Base-by-base conservation (phyloP, 2,113 vertebrate species). In the Psephotus haematonotus region DNA sequence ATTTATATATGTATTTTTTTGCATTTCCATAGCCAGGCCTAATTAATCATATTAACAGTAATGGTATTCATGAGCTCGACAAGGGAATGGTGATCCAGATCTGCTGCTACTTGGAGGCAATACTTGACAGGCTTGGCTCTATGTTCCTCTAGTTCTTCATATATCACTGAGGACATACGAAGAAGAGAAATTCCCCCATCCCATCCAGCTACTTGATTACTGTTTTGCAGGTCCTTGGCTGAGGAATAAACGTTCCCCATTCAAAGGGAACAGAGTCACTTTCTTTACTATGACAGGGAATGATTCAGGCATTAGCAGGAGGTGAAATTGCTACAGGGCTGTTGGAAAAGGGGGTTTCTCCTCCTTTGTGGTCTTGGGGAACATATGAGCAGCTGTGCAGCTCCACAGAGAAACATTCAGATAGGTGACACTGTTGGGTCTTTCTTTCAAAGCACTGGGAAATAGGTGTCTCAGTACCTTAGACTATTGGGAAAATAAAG, bases 361-460 rank as follows among this genome's bases (percentile, higher is more conserved):
- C n/a, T 78, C 35, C 19, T 52, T 49, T 46, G 4, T 50, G 59
- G 10, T 68, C 12, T 55, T 44, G 59, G 22, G 24, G 23, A 68
- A 8, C 0, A 0, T 20, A 10, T 3, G 14, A 72, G 24, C 43
- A 72, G 28, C 17, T 64, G n/a, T 37, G 23, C 14, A 64, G 41
- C 28, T 76, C 31, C 24, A 5, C 8, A 17, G 44, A 69, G 37
- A 55, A 75, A 28, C 10, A 13, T 29, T 57, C 53, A 91, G 43
- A 50, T 2, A n/a, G 71, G 20, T 75, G 43, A 35, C n/a, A 72
- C n/a, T 24, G 0, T 3, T 41, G 64, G 20, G 14, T 72, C 5
- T 90, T 55, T 64, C 71, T 86, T 82, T n/a, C 20, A 82, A 77
- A 88, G 28, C 18, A 4, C 29, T 41, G 15, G 27, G 47, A 57